Evolutionary conservation across 2,888 invertebrate genomes (phyloP).

Genomic region (Sisyra nigra): DNA sequence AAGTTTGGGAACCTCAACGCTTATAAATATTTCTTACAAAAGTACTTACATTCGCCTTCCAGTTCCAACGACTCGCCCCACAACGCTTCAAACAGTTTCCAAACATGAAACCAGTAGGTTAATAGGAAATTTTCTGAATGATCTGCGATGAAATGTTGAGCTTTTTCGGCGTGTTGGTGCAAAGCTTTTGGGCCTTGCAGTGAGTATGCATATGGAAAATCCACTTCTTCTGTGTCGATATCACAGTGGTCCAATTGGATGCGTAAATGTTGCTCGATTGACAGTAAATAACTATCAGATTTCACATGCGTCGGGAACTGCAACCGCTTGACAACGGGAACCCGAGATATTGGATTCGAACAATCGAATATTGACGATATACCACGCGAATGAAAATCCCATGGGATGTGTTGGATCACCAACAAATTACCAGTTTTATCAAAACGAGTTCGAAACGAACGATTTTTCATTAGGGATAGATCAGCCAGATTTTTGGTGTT

Average conservation of each 20-base stretch:
- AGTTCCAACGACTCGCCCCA: constrained; percentile 7
- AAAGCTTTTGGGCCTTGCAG: constrained; percentile 5
- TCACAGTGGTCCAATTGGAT: constrained; percentile 1
- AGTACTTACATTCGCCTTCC: constrained; percentile 4
- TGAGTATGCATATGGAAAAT: constrained; percentile 3
- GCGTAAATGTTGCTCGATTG: background rate
- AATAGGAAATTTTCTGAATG: background rate
- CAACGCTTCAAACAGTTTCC: constrained; percentile 16
- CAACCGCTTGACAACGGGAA: no score
- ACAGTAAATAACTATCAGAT: background rate
- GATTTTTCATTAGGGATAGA: constrained; percentile 39
- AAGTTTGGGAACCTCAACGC: no score
- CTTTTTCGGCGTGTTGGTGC: constrained; percentile 3
- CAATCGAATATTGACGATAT: no score
- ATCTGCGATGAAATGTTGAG: constrained; percentile 11
- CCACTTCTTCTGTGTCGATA: background rate
- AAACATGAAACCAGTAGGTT: constrained; percentile 16
- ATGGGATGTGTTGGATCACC: no score
- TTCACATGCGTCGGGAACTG: no score
- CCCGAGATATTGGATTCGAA: no score
- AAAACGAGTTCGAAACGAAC: constrained; percentile 40
- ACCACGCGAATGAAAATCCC: no score
- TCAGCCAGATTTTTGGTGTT: constrained; percentile 33
- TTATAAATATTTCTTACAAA: no score
- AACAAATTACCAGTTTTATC: no score